Conservation (phyloP, 2,113 vertebrate genomes). For the Buteo buteo region DNA sequence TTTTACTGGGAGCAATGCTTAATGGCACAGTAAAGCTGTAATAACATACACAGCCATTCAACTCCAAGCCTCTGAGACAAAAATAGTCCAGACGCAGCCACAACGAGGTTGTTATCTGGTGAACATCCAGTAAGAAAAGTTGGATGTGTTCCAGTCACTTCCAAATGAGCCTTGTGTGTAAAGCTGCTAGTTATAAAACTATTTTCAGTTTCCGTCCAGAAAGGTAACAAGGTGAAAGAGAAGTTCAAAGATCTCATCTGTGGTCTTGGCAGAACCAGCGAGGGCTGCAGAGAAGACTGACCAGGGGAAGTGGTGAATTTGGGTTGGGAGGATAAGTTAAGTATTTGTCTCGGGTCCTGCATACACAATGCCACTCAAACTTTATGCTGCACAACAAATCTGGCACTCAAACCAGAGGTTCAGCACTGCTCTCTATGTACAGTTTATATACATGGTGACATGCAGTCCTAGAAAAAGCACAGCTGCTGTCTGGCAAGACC, state of each 20-base stretch:
- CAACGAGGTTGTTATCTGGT: neutral
- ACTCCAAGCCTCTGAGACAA: neutral
- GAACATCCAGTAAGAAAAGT: neutral
- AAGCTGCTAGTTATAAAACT: neutral
- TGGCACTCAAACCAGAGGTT: neutral
- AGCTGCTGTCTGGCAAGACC: neutral
- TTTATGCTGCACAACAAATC: neutral
- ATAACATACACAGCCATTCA: slow-evolving; percentile 6
- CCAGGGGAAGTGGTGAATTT: neutral
- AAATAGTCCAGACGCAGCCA: neutral
- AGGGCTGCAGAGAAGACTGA: neutral
- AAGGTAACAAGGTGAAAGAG: neutral
- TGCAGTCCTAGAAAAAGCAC: neutral
- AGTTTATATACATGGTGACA: neutral
- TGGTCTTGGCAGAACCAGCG: neutral
- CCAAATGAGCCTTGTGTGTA: neutral
- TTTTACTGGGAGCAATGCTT: neutral
- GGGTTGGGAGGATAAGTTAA: fast-evolving
- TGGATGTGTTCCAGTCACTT: slow-evolving; percentile 7
- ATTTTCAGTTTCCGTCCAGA: neutral
- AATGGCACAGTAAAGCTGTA: neutral
- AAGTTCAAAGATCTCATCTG: neutral
- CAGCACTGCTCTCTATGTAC: neutral
- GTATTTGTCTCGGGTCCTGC: neutral
- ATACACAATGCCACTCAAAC: fast-evolving